Base-by-base conservation (phyloP, 2,113 vertebrate species). In the Thalassoma bifasciatum region DNA sequence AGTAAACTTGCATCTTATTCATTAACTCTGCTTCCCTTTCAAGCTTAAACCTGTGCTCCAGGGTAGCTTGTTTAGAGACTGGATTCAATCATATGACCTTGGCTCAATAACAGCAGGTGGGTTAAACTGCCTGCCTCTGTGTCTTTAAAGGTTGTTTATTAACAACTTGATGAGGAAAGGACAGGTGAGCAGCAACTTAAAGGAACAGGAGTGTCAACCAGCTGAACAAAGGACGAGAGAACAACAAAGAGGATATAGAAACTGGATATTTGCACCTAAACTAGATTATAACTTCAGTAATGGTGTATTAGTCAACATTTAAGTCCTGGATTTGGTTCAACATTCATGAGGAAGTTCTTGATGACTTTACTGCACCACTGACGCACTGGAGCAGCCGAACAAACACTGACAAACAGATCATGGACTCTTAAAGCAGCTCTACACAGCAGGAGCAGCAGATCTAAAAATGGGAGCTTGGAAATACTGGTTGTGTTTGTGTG, bases 91-190 rank as follows among this genome's bases (percentile, higher is more conserved):
- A 82, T n/a, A n/a, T n/a, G 80, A 66, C 77, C 71, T 77, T 53
- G 58, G 53, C 47, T 49, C 49, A 14, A 40, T 42, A 72, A 19
- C 19, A 52, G 40, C 21, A 65, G 58, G 67, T 38, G 64, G 30
- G 66, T 80, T 88, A 71, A 82, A 84, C 71, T 71, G 14, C 72
- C 71, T 10, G 13, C 23, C 51, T 72, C 17, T 68, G 52, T 69
- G 61, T 78, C 75, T 83, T 47, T 72, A 70, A 72, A 81, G 73
- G 92, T 93, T 93, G 88, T 90, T 90, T 81, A 93, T 93, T 93
- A 93, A 93, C 93, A 73, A 37, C 26, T 10, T 51, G 14, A 30
- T 49, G 34, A 47, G 60, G 61, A 62, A 66, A 75, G 62, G 36
- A 51, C 64, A 59, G 70, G 63, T 63, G 71, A 70, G 62, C 23